These are phyloP conservation scores for Columba janthina DNA, from an alignment of 2,113 vertebrate species.

Conservation along the genomic window DNA sequence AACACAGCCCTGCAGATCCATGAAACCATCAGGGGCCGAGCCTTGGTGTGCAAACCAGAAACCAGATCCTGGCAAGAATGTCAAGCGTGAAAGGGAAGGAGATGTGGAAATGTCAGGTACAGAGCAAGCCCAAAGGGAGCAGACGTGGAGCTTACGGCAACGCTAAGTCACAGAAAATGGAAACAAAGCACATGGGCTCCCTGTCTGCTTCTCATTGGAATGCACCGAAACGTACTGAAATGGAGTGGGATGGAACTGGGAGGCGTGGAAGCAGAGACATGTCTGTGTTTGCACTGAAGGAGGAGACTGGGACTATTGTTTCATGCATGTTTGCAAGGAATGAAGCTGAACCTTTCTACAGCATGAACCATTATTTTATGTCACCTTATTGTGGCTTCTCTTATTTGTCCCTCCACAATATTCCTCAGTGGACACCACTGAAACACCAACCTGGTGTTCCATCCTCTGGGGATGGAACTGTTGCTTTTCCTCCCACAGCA, in stretches of 20 bases:
- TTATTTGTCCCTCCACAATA: background rate
- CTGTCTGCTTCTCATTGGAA: background rate
- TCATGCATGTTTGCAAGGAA: background rate
- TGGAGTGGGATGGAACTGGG: background rate
- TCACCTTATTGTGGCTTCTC: background rate
- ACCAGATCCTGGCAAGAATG: background rate
- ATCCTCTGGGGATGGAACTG: background rate
- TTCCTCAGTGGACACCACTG: rapidly evolving
- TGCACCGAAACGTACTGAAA: background rate
- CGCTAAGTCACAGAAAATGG: rapidly evolving
- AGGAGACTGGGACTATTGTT: background rate
- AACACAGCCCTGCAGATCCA: background rate
- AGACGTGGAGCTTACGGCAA: rapidly evolving
- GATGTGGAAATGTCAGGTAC: background rate
- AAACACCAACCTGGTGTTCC: rapidly evolving
- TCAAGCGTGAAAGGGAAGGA: background rate
- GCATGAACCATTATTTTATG: background rate
- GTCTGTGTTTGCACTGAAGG: background rate
- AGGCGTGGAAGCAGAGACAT: background rate
- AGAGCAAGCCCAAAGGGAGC: background rate
- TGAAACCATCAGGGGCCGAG: background rate
- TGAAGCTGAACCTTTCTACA: background rate
- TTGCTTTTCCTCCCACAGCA: background rate
- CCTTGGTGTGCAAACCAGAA: background rate
- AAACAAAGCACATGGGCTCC: rapidly evolving